Conservation (phyloP, 2,113 vertebrate species). For the Arenaria interpres region DNA sequence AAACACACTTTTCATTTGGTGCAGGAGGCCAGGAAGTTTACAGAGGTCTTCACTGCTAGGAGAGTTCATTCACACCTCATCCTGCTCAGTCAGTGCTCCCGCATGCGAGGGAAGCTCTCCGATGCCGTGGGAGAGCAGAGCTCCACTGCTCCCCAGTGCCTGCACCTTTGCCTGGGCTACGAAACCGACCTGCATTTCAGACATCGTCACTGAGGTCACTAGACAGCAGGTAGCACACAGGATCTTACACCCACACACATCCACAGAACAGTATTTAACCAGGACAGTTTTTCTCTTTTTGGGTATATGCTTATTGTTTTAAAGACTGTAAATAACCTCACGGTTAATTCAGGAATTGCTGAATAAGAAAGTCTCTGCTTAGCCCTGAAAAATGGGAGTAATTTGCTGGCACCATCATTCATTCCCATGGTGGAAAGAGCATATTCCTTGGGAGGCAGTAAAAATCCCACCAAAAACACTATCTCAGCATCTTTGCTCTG, state of each 20-base stretch:
- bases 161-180: not conserved
- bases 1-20: not conserved
- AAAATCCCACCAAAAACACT: not conserved
- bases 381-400: not conserved
- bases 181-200: not conserved
- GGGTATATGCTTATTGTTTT: not conserved
- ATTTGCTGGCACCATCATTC: not conserved
- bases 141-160: not conserved
- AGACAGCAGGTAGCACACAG: not conserved
- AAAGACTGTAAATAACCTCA: not conserved
- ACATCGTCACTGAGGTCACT: accelerated
- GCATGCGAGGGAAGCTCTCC: not conserved
- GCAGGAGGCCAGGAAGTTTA: not conserved
- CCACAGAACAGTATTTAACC: not conserved
- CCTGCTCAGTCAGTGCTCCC: not conserved
- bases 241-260: not conserved
- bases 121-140: not conserved
- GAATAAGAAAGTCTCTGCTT: not conserved
- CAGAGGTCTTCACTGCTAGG: not conserved
- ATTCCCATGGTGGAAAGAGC: not conserved
- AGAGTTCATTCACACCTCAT: not conserved
- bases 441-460: not conserved
- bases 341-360: not conserved
- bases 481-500: not conserved
- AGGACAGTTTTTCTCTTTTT: not conserved